Percentiles rank a stretch among this genome's conserved stretches.
Conservation (phyloP, 2,888 invertebrate genomes). For the Celastrina argiolus region DNA sequence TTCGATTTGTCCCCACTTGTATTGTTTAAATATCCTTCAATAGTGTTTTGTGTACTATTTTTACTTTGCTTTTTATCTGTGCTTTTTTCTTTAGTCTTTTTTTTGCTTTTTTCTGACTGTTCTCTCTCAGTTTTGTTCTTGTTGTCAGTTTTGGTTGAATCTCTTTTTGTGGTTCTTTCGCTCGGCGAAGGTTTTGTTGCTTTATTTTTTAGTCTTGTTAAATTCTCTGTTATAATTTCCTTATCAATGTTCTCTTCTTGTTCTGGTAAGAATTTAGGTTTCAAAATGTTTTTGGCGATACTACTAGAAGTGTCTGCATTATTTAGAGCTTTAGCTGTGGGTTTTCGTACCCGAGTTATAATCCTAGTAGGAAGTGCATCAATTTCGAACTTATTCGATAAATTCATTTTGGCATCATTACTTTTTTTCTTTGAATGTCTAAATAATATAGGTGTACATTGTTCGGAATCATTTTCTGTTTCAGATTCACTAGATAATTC, state of each 20-base stretch:
- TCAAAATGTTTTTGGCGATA: conserved; percentile 42
- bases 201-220: conserved; percentile 50
- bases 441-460: conserved; percentile 47
- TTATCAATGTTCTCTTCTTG: conserved; percentile 51
- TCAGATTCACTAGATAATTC: conserved; percentile 61
- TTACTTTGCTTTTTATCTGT: conserved; percentile 19
- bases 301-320: conserved; percentile 37
- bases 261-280: conserved; percentile 46
- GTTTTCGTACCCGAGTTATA: conserved; percentile 57
- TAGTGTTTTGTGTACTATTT: conserved; percentile 12
- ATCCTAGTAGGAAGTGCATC: conserved; percentile 53
- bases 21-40: not conserved
- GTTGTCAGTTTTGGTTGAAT: conserved; percentile 26
- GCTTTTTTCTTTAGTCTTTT: conserved; percentile 21
- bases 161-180: conserved; percentile 18
- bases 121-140: conserved; percentile 22
- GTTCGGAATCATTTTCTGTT: conserved; percentile 46
- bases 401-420: conserved; percentile 45
- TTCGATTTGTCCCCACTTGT: conserved; percentile 7
- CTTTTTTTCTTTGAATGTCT: conserved; percentile 41
- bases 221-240: conserved; percentile 56
- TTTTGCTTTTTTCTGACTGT: conserved; percentile 25
- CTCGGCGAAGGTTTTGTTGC: conserved; percentile 6
- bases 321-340: conserved; percentile 48
- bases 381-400: conserved; percentile 50